Evolutionary conservation across 1,140 invertebrate species (phyloP).

Genomic region (Aphis craccivora): DNA sequence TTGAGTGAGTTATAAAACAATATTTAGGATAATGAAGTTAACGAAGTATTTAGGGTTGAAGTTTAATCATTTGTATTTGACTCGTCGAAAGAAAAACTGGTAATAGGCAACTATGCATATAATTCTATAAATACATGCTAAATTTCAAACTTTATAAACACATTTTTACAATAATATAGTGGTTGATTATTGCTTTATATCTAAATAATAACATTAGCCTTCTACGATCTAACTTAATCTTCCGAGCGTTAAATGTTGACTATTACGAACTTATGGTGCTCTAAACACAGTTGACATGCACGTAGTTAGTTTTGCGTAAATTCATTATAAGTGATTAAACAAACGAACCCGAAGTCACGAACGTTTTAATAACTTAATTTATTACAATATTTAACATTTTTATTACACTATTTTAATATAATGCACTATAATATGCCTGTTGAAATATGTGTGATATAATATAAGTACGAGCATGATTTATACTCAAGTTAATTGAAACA

Average conservation of each 20-base stretch:
- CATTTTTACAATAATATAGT: neutral
- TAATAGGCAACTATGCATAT: neutral
- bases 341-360: neutral
- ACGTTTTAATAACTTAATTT: neutral
- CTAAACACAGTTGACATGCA: neutral
- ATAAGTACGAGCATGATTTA: neutral
- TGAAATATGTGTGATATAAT: neutral
- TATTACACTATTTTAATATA: neutral
- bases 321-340: neutral
- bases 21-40: neutral
- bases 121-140: neutral
- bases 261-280: neutral
- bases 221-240: neutral
- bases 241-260: neutral
- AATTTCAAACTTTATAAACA: neutral
- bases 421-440: neutral
- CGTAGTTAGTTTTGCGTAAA: neutral
- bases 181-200: neutral
- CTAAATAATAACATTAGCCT: neutral
- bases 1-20: neutral
- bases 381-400: neutral
- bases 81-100: neutral
- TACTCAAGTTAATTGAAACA: constrained; percentile 31
- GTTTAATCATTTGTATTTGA: neutral
- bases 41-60: neutral